Base-by-base conservation (phyloP, 2,888 invertebrate genomes). In the Hydrotaea cyrtoneurina region DNA sequence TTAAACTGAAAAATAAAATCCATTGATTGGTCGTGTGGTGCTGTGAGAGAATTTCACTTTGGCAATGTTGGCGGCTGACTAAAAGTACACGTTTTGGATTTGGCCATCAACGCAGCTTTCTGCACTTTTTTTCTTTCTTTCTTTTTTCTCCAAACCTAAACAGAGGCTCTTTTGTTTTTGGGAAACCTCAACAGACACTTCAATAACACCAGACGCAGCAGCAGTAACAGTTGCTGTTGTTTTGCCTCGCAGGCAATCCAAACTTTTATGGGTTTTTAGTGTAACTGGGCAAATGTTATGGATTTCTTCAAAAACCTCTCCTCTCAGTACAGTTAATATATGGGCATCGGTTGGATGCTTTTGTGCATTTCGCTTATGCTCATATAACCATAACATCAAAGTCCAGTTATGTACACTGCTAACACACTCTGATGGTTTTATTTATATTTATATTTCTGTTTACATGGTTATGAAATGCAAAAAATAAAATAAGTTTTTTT, bases 31-130 rank as follows among this genome's bases (percentile, higher is more conserved):
- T 31, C 17, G 59, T n/a, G 23, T 59, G 59, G 55, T 2, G 59
- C 26, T 23, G 69, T 77, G 71, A 82, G 79, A 82, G 85, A 85
- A 80, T 80, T 85, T 82, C 85, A 85, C 82, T 85, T 82, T 50
- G 74, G 64, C 77, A 82, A 80, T 80, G 85, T 82, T 79, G n/a
- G 17, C n/a, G 19, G 17, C 71, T 19, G 74, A 85, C 82, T 85
- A 64, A 82, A 77, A 76, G 76, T 53, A 36, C 19, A 23, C 21
- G 46, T 21, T 73, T 46, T 81, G 21, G 13, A 59, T 50, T 77
- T 78, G 66, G 46, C 77, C 79, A 79, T 62, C 62, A 79, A 36
- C 39, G 72, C 46, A n/a, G 36, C 78, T 57, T 78, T 78, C 53
- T 78, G 62, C 17, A n/a, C n/a, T 62, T 62, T 76, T 8, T 59